Base-by-base conservation (phyloP, 2,888 invertebrate species). In the Agrotis puta region DNA sequence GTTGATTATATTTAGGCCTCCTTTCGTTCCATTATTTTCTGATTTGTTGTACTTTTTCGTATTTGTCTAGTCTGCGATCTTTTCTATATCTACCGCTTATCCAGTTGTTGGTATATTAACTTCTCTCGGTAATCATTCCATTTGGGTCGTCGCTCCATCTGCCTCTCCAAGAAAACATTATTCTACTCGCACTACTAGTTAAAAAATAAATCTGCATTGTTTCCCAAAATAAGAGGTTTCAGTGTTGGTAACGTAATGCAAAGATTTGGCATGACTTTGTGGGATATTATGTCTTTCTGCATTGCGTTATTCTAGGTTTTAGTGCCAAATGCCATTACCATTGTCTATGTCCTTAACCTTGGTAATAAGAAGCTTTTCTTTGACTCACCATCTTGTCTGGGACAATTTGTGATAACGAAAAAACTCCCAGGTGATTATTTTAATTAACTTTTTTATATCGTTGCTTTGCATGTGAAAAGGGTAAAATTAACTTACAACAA, bases 261-360 rank as follows among this genome's bases (percentile, higher is more conserved):
- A 74, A 83, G 58, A 74, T 64, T 74, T 63, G 80, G 75, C 83
- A 83, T 57, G 53, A 43, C 27, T 74, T 7, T 45, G 18, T 57
- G 39, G 39, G 39, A 48, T 54, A 53, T 51, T 57, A 63, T 53
- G 33, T 68, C 73, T 66, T 58, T 74, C 61, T 67, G 57, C 57
- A 65, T 45, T 56, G 53, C 45, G 54, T 62, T 62, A 18, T 24
- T 69, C 45, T 67, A 45, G 68, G 43, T 27, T 24, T n/a, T 9
- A 22, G 66, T 67, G 83, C 81, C 75, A 83, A 80, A 64, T 63
- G 24, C 47, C 39, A 11, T 39, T 9, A 39, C 39, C 22, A 61
- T 18, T 51, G 61, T 14, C 47, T 13, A 22, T 53, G 80, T 64
- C 79, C 80, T 79, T 79, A 74, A 66, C 83, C 65, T 27, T 63